These are phyloP conservation scores for Bradypodion pumilum DNA, from an alignment of 2,797 vertebrate species.

Conservation along the genomic window DNA sequence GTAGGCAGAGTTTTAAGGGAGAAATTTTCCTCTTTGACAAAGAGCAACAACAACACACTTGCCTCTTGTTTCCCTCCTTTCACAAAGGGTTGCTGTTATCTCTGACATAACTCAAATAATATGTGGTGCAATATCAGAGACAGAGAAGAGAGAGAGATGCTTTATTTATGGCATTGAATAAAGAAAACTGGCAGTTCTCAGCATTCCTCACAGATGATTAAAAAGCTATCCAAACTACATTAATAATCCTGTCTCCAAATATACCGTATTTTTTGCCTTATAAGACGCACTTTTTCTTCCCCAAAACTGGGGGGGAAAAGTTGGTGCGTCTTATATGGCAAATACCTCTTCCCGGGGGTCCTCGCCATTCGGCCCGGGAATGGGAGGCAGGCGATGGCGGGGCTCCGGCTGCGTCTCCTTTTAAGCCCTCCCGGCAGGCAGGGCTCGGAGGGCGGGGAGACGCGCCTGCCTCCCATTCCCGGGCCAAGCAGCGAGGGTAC, in stretches of 20 bases:
- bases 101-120: neutral
- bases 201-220: slow-evolving; percentile 8
- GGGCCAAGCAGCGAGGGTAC: too few species aligned
- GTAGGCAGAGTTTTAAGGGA: slow-evolving; percentile 8
- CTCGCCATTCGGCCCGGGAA: too few species aligned
- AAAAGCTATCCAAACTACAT: slow-evolving; percentile 7
- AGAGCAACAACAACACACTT: neutral
- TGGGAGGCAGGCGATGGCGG: too few species aligned
- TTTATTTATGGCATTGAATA: neutral
- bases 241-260: neutral
- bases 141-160: neutral
- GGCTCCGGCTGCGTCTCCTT: too few species aligned
- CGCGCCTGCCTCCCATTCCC: too few species aligned
- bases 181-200: neutral
- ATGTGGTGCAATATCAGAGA: neutral
- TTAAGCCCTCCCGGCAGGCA: too few species aligned
- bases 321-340: too few species aligned
- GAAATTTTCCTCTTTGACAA: slow-evolving; percentile 21
- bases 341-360: too few species aligned
- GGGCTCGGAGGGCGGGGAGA: too few species aligned
- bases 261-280: too few species aligned
- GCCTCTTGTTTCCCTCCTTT: slow-evolving; percentile 17
- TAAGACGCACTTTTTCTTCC: too few species aligned
- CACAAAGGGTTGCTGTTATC: slow-evolving; percentile 26
- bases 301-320: too few species aligned